Evolutionary conservation across 2,888 invertebrate species (phyloP).

Genomic region (Poecilobothrus nobilitatus): DNA sequence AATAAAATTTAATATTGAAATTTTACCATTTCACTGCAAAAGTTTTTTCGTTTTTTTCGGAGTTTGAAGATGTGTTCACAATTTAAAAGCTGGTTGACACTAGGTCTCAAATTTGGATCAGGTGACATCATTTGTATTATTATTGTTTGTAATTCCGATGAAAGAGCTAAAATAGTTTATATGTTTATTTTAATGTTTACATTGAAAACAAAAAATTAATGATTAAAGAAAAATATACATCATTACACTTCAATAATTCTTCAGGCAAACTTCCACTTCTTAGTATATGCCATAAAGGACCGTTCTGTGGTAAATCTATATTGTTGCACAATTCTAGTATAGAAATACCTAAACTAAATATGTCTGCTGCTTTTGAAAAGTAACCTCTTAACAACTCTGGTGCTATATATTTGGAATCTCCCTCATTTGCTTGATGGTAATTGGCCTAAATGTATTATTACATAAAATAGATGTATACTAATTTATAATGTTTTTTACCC

Average conservation of each 20-base stretch:
- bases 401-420: slow-evolving; percentile 68
- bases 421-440: slow-evolving; percentile 54
- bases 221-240: no score
- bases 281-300: slow-evolving; percentile 59
- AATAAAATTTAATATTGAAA: not conserved
- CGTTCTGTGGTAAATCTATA: slow-evolving; percentile 59
- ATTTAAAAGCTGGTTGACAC: slow-evolving; percentile 47
- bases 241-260: slow-evolving; percentile 42
- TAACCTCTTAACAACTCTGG: slow-evolving; percentile 58
- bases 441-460: slow-evolving; percentile 40
- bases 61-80: slow-evolving; percentile 35
- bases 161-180: slow-evolving; percentile 34
- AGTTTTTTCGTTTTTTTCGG: slow-evolving; percentile 32
- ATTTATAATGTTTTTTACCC: slow-evolving; percentile 31
- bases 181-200: not conserved
- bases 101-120: slow-evolving; percentile 46
- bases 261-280: slow-evolving; percentile 50
- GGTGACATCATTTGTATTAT: slow-evolving; percentile 52
- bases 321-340: slow-evolving; percentile 62
- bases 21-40: slow-evolving; percentile 23
- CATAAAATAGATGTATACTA: not conserved
- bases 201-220: not conserved
- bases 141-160: slow-evolving; percentile 46
- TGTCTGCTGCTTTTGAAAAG: slow-evolving; percentile 62
- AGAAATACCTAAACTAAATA: slow-evolving; percentile 65